A percentile compares a stretch with the other conserved stretches of the same genome.
Conservation (phyloP, 2,113 vertebrate species). For the Geococcyx californianus region DNA sequence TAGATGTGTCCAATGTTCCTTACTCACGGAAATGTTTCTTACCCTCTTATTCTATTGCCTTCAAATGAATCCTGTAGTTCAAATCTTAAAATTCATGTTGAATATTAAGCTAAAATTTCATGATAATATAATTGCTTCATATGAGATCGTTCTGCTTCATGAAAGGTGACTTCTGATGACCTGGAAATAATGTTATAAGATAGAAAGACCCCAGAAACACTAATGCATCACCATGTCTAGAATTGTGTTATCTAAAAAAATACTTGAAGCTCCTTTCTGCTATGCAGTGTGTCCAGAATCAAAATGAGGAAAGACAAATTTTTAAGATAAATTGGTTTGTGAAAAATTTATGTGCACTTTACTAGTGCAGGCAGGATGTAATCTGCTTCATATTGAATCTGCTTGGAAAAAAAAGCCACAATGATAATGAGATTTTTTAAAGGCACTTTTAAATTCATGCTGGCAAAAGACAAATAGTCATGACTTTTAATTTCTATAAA, state of each 20-base stretch:
- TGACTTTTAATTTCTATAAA: slow-evolving; percentile 83
- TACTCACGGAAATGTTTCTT: not conserved
- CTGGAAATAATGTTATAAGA: slow-evolving; percentile 17
- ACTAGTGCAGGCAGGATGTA: slow-evolving; percentile 75
- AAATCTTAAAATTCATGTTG: slow-evolving; percentile 8
- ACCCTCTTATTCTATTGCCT: not conserved
- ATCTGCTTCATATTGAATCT: slow-evolving; percentile 81
- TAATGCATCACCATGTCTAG: not conserved
- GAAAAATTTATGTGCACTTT: slow-evolving; percentile 83
- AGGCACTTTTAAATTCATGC: slow-evolving; percentile 79
- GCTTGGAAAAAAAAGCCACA: slow-evolving; percentile 52
- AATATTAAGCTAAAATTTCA: not conserved
- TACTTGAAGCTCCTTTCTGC: slow-evolving; percentile 63
- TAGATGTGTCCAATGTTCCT: not conserved
- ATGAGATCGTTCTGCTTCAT: slow-evolving; percentile 31
- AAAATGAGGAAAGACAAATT: slow-evolving; percentile 74
- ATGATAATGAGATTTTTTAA: slow-evolving; percentile 83
- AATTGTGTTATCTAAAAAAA: slow-evolving; percentile 64
- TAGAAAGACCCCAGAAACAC: slow-evolving; percentile 29
- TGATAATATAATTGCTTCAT: slow-evolving; percentile 13
- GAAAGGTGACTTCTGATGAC: slow-evolving; percentile 26
- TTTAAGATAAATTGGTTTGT: slow-evolving; percentile 82
- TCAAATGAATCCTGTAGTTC: not conserved
- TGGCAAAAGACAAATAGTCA: slow-evolving; percentile 81
- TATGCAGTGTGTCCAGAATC: slow-evolving; percentile 68